Conservation (phyloP, 1,140 invertebrate species). For the Eupristina koningsbergeri region DNA sequence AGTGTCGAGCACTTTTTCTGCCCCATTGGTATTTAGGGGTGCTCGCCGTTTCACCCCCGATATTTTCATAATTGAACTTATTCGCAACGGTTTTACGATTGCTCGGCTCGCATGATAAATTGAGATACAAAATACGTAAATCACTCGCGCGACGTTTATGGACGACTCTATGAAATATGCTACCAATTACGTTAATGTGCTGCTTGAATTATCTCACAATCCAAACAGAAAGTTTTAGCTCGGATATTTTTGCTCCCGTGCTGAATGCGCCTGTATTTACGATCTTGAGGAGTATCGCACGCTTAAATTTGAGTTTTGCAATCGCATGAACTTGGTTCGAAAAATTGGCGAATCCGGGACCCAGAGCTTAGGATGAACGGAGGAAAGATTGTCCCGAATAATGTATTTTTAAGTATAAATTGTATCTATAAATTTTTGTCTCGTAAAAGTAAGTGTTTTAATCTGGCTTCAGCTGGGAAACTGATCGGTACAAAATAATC, state of each 20-base stretch:
- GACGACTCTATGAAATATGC: not conserved
- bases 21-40: not conserved
- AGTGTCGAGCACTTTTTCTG: not conserved
- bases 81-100: not conserved
- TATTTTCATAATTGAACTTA: not conserved
- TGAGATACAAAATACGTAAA: not conserved
- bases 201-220: not conserved
- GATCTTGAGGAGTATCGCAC: not conserved
- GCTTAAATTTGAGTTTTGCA: not conserved
- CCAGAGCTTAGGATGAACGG: too few species aligned
- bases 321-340: not conserved
- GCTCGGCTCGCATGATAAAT: not conserved
- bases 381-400: too few species aligned
- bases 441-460: not conserved
- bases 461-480: not conserved
- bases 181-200: not conserved
- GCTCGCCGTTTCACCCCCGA: not conserved
- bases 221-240: not conserved
- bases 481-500: not conserved
- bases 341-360: too few species aligned
- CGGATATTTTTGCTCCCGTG: not conserved
- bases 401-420: not conserved
- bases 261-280: not conserved
- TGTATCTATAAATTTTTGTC: not conserved
- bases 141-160: not conserved